Evolutionary conservation across 2,113 vertebrate genomes (phyloP), one percentile per base, ranked within the genome.

Genomic region (Rhizomys pruinosus): DNA sequence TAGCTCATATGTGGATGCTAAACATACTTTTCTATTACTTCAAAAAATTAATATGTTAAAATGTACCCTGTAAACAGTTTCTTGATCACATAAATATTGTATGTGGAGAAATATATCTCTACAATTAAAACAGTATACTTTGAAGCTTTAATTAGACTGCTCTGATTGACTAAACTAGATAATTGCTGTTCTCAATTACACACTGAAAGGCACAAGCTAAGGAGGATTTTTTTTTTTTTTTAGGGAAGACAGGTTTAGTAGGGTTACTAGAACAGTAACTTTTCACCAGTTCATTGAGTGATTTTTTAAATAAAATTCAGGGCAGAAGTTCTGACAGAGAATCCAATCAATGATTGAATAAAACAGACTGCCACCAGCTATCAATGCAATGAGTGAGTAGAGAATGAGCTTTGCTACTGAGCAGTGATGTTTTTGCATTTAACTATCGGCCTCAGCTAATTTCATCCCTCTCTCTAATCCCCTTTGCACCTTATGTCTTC

Each of bases 121-220:
- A 87, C 4, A 89, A 27, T 89, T 87, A 93, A 90, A 90, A 87
- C 32, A 78, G 64, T 73, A 39, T 32, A 90, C 69, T 91, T 73
- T 79, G 11, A 79, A 87, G 78, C 34, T 63, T 85, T 84, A 73
- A 92, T 90, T 90, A 91, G 20, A n/a, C 29, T 74, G 23, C 64
- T 91, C 44, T 82, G 23, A 91, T 89, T 74, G 68, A 80, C 59
- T 76, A 80, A 93, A 80, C 57, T 81, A 42, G 44, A 15, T 93
- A 84, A 94, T 93, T 88, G 42, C 84, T 69, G 16, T 63, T 89
- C 39, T 92, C 37, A 89, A 16, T 79, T 89, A 69, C 47, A 88
- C 23, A 76, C n/a, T 61, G 34, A 84, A 79, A 91, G 63, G 7
- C 79, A 61, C 5, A 76, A 37, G 3, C 17, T 44, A 59, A 37